phyloP scores from a whole-genome alignment of 2,888 invertebrate genomes.

The Andrena praecox region DNA sequence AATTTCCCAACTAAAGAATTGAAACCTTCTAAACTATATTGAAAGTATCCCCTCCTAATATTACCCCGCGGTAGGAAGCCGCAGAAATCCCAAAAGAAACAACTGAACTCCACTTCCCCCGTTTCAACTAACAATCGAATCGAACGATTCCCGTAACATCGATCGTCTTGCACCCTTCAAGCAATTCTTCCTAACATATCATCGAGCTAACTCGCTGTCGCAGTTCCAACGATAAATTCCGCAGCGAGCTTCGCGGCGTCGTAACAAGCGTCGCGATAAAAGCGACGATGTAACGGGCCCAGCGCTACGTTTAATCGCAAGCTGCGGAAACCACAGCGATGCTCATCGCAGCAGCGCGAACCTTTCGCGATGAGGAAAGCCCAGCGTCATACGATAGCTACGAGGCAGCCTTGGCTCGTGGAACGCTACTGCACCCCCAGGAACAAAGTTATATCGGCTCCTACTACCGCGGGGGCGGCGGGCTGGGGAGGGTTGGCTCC shows the following conservation, averaged over 20 bases:
- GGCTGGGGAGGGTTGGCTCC: constrained; percentile 36
- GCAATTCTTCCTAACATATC: no score
- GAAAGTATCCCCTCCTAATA: no score
- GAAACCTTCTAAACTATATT: no score
- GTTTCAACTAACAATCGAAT: no score
- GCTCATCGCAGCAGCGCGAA: constrained; percentile 33
- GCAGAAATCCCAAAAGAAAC: no score
- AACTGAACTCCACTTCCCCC: no score
- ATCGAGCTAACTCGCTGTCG: no score
- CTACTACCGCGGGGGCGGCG: constrained; percentile 62
- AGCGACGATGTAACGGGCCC: neutral
- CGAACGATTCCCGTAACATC: no score
- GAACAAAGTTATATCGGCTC: constrained; percentile 84
- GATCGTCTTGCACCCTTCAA: no score
- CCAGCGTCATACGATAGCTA: constrained; percentile 51
- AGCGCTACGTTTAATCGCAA: constrained; percentile 19
- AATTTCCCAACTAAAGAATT: no score
- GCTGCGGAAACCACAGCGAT: constrained; percentile 16
- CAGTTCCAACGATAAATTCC: neutral
- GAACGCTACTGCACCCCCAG: constrained; percentile 81
- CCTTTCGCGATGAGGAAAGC: constrained; percentile 46
- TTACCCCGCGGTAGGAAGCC: no score
- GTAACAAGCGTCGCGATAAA: constrained; percentile 8
- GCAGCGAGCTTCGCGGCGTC: neutral
- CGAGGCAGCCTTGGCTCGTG: constrained; percentile 73